A percentile compares a stretch with the other conserved stretches of the same genome.
Conservation (phyloP, 2,113 vertebrate genomes). For the Otocyon megalotis region DNA sequence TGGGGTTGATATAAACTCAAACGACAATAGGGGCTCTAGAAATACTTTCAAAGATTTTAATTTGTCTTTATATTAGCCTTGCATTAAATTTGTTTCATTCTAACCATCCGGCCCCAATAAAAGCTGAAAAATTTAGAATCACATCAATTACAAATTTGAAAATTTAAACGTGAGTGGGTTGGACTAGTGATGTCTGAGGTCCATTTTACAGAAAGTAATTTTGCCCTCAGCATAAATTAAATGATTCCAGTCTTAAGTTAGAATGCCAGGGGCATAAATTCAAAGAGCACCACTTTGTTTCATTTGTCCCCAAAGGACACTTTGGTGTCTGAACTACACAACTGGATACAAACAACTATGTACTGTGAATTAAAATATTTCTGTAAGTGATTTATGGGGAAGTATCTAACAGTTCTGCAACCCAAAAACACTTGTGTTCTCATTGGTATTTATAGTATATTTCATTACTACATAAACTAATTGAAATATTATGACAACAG, state of each 20-base stretch:
- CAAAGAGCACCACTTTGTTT: conserved; percentile 36
- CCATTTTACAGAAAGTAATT: conserved; percentile 44
- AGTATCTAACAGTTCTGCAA: conserved; percentile 20
- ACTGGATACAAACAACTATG: conserved; percentile 7
- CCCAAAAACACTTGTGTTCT: not conserved
- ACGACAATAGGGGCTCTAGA: not conserved
- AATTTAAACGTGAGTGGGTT: not conserved
- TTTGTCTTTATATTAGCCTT: not conserved
- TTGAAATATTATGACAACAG: not conserved
- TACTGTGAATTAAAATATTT: conserved; percentile 48
- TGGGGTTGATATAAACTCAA: not conserved
- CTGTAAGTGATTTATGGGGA: conserved; percentile 34
- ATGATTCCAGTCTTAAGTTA: conserved; percentile 10
- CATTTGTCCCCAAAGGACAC: conserved; percentile 40
- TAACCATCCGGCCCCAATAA: not conserved
- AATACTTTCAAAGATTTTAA: conserved; percentile 23
- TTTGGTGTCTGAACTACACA: not conserved
- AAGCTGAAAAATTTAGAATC: conserved; percentile 32
- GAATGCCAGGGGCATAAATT: conserved; percentile 37
- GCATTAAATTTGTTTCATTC: conserved; percentile 21
- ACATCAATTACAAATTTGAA: conserved; percentile 45
- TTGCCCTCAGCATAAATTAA: conserved; percentile 56
- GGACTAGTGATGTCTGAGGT: not conserved
- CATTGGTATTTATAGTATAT: not conserved
- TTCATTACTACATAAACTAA: conserved; percentile 37